Base-by-base conservation (phyloP, 2,113 vertebrate genomes). In the Brachyhypopomus occidentalis region DNA sequence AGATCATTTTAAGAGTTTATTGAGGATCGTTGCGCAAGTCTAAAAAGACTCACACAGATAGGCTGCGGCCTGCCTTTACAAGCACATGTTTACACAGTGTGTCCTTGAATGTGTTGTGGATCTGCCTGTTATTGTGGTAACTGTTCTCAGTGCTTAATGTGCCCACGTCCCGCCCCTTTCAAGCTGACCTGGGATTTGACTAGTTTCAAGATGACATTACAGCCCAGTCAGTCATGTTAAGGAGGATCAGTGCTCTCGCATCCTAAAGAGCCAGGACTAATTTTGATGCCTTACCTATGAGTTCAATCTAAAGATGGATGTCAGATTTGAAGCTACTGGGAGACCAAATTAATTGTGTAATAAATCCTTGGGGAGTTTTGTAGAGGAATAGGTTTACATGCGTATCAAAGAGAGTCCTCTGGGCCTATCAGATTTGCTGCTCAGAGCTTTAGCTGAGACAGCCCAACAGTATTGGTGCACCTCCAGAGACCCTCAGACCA, bases 161-260 rank as follows among this genome's bases (percentile, higher is more conserved):
- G 45, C 41, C 41, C 41, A 72, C 4, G 38, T 48, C 38, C 17
- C 9, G 16, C n/a, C 16, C 45, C 48, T 55, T 36, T 23, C n/a
- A 59, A n/a, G 19, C 56, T 56, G 30, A 45, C 63, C 58, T 38
- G 73, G 73, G 73, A 62, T 75, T 60, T 48, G 60, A 64, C 38
- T 76, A 4, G 56, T 62, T 77, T 77, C 41, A 67, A 34, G 25
- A 66, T 77, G 75, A 78, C 30, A 59, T 69, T 69, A 78, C 45
- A 8, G 76, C 48, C 55, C 20, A 67, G 63, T 17, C 62, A 75
- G 23, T 64, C 64, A 67, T 36, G 64, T 20, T 16, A 17, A 38
- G 19, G 9, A 41, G 34, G 19, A 12, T 22, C 58, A 41, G 14
- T 14, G 34, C 23, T 60, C 55, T 23, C 56, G 9, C 23, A n/a